Base-by-base conservation (phyloP, 2,797 vertebrate genomes). In the Vireo griseus region DNA sequence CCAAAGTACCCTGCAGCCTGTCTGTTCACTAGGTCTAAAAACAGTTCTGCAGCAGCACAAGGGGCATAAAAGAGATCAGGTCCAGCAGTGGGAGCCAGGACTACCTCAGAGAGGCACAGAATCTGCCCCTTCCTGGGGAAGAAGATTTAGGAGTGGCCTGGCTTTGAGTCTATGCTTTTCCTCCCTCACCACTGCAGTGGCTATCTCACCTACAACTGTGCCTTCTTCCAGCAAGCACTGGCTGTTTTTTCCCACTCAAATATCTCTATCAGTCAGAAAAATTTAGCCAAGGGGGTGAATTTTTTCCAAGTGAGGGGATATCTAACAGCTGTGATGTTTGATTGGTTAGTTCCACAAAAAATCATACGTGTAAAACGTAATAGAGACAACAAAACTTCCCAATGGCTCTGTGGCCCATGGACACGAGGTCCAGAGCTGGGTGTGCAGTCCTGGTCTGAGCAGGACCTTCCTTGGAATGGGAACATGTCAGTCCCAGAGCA, bases 381-480 rank as follows among this genome's bases (percentile, higher is more conserved):
- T 2, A 63, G 21, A 72, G 51, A 58, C 8, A 83, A 20, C 6
- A 26, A 25, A 86, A 40, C 24, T 61, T 77, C 33, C 28, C 22
- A 52, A 1, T 13, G 68, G 25, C 31, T 54, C 57, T 19, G 25
- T 40, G 28, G 19, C 47, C 69, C 52, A 8, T 10, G 17, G 37
- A 28, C 8, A 6, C 0, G 0, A 3, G 35, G 13, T n/a, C 2
- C 12, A 58, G 63, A 73, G 35, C 40, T 58, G 40, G n/a, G 24
- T 58, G 6, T 16, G 35, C 17, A 83, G 8, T 18, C 44, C 72
- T 66, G 31, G 21, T 25, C 18, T 51, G 22, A 51, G 22, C 66
- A 67, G 66, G 11, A 66, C 25, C 29, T 79, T 54, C 47, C 48
- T 42, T 50, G 25, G 39, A 18, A 33, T 7, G 25, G 51, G 48